Conservation (phyloP, 2,888 invertebrate species). For the Drosophila phalerata region DNA sequence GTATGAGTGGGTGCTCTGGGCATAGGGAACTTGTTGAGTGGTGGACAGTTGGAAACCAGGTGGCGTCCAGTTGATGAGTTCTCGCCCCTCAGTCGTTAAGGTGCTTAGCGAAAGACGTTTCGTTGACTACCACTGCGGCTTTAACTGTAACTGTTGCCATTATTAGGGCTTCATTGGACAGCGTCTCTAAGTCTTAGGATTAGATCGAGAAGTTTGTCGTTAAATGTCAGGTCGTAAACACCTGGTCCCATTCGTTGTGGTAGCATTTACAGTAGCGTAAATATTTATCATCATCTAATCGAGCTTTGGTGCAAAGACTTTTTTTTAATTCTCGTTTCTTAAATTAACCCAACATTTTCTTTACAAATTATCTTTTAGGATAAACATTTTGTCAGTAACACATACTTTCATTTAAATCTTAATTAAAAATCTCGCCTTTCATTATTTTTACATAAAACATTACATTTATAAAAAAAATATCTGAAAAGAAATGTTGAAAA, state of each 20-base stretch:
- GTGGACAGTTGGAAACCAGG: constrained; percentile 46
- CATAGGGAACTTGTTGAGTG: constrained; percentile 63
- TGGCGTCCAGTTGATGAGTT: constrained; percentile 43
- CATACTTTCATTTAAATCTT: not conserved
- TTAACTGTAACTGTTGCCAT: constrained; percentile 53
- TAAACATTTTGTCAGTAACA: no score
- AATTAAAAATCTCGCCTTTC: not conserved
- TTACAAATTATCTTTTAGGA: no score
- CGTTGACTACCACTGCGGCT: constrained; percentile 31
- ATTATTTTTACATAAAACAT: constrained; percentile 1
- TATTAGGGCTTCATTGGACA: constrained; percentile 61
- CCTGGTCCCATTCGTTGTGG: constrained; percentile 11
- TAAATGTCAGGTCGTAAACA: constrained; percentile 37
- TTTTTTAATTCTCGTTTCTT: no score
- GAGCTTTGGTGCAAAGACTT: no score
- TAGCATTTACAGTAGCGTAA: not conserved
- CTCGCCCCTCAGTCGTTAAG: constrained; percentile 65
- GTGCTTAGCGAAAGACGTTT: constrained; percentile 75
- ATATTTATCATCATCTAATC: not conserved
- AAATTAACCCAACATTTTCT: no score
- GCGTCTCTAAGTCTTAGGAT: constrained; percentile 57
- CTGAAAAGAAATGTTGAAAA: constrained; percentile 14
- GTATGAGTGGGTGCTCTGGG: not conserved
- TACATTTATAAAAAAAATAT: not conserved
- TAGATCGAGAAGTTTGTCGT: constrained; percentile 33